phyloP scores from a whole-genome alignment of 2,797 vertebrate species.

The Ceyx erithaca region DNA sequence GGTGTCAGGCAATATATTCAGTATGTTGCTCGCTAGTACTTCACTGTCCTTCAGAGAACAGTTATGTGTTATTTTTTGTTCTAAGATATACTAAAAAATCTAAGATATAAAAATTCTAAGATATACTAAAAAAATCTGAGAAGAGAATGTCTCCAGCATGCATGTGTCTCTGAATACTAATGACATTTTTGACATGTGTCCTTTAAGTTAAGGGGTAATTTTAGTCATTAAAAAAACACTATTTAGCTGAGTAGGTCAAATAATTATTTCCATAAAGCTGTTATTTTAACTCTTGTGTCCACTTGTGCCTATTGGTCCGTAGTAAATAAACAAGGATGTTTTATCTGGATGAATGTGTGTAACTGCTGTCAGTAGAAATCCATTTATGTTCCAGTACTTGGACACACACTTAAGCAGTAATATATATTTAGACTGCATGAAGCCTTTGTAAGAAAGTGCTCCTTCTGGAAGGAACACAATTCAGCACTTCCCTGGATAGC shows the following conservation, averaged over 20 bases:
- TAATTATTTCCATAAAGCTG: neutral
- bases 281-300: neutral
- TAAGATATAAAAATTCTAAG: no score
- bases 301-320: neutral
- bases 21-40: neutral
- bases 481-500: neutral
- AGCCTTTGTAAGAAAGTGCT: neutral
- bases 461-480: neutral
- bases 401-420: neutral
- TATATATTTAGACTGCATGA: neutral
- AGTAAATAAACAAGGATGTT: neutral
- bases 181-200: neutral
- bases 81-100: neutral
- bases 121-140: neutral
- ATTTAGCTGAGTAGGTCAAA: neutral
- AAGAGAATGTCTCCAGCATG: neutral
- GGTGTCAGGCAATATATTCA: neutral
- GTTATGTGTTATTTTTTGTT: neutral
- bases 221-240: neutral
- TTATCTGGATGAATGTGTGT: neutral
- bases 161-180: neutral
- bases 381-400: neutral
- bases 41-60: neutral
- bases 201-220: neutral
- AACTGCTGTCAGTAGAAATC: neutral